These are phyloP conservation scores for Corythornis leucogaster DNA, from an alignment of 2,797 vertebrate genomes.

Conservation along the genomic window DNA sequence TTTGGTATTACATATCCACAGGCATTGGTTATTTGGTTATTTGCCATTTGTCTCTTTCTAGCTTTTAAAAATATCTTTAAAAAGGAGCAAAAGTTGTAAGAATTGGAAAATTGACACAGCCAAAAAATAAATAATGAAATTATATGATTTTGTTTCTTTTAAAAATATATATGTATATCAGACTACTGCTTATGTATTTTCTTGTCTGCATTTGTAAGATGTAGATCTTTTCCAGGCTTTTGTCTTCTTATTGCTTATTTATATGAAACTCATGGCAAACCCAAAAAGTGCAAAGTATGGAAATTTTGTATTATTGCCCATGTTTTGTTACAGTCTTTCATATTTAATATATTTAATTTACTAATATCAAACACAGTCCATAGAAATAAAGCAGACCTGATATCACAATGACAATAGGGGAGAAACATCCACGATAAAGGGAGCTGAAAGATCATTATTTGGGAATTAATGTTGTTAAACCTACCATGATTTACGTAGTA, in stretches of 20 bases:
- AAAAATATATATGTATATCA: background rate
- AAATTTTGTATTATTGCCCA: background rate
- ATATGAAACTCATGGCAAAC: background rate
- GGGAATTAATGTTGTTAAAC: background rate
- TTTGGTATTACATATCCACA: background rate
- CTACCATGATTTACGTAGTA: background rate
- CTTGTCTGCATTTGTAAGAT: background rate
- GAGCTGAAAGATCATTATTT: background rate
- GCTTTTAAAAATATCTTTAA: background rate
- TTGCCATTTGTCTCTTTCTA: background rate
- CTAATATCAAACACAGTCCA: background rate
- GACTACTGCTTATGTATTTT: background rate
- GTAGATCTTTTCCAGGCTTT: background rate
- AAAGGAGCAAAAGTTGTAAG: background rate
- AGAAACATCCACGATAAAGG: background rate
- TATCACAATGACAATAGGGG: background rate
- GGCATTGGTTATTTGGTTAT: background rate
- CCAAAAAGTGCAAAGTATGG: background rate
- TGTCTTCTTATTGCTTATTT: background rate
- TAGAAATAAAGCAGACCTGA: background rate
- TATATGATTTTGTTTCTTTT: background rate
- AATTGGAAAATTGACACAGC: background rate
- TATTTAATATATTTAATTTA: background rate
- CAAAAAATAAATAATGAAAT: conserved; percentile 39
- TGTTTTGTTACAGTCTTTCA: background rate